Evolutionary conservation across 1,140 invertebrate species (phyloP).

Genomic region (Monomorium pharaonis): DNA sequence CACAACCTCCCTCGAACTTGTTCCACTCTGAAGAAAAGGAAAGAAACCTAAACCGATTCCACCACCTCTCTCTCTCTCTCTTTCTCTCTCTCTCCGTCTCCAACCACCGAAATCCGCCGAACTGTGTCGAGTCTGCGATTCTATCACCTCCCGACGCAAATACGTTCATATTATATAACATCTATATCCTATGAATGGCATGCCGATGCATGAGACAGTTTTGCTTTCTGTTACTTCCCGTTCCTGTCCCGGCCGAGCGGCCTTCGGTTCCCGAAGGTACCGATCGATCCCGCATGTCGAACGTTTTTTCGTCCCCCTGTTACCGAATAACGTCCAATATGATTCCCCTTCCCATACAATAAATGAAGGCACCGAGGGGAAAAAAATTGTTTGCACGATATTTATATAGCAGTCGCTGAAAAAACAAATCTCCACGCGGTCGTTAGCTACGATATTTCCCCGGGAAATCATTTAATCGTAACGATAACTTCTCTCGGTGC

Average conservation of each 20-base stretch:
- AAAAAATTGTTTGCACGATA: conserved; percentile 48
- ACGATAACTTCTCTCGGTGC: conserved; percentile 51
- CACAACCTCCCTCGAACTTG: conserved; percentile 13
- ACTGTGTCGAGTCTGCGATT: conserved; percentile 82
- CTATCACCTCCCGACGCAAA: conserved; percentile 37
- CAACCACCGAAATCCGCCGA: conserved; percentile 60
- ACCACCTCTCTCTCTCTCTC: too few species aligned
- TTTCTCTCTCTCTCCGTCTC: neutral
- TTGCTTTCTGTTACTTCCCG: conserved; percentile 74
- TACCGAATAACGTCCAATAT: neutral
- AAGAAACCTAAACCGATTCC: neutral
- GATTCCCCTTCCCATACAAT: neutral
- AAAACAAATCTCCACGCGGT: conserved; percentile 42
- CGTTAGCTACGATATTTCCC: conserved; percentile 35
- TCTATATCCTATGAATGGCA: conserved; percentile 81
- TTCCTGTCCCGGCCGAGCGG: conserved; percentile 12
- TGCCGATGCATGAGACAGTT: conserved; percentile 82
- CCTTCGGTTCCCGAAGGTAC: conserved; percentile 17
- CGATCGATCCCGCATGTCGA: conserved; percentile 65
- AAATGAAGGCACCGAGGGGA: conserved; percentile 28
- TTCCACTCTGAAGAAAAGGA: conserved; percentile 23
- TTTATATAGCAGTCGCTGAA: conserved; percentile 41
- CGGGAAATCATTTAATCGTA: conserved; percentile 58
- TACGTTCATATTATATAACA: conserved; percentile 40
- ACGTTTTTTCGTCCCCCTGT: conserved; percentile 49